Evolutionary conservation across 2,888 invertebrate species (phyloP), one percentile per base, ranked within the genome.

Genomic region (Habroteleia sp.): DNA sequence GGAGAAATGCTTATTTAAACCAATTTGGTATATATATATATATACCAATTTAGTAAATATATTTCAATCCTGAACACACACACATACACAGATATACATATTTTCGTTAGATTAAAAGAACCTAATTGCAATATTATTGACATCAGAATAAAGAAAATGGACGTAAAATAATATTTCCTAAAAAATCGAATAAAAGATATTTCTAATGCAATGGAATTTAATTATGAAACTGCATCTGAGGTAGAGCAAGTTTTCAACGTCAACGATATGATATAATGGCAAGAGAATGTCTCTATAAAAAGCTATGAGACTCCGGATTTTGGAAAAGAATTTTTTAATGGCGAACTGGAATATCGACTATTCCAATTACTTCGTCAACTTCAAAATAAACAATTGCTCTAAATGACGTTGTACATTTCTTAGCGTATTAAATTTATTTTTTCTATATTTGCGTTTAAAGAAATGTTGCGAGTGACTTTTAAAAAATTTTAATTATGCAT

Each of bases 401-500:
- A n/a, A n/a, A n/a, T n/a, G n/a, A n/a, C n/a, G n/a, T n/a, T n/a
- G n/a, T n/a, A n/a, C n/a, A n/a, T n/a, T n/a, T n/a, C n/a, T n/a
- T n/a, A n/a, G n/a, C n/a, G n/a, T n/a, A n/a, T n/a, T n/a, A n/a
- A n/a, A n/a, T n/a, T n/a, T n/a, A n/a, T n/a, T n/a, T n/a, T n/a
- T n/a, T n/a, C n/a, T n/a, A n/a, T n/a, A n/a, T n/a, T n/a, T n/a
- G n/a, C n/a, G n/a, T n/a, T n/a, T n/a, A n/a, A n/a, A n/a, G n/a
- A n/a, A n/a, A n/a, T n/a, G n/a, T n/a, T 5, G 31, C 17, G 1
- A 17, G 39, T 44, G 29, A 58, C 37, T 46, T 37, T 16, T n/a
- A 5, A 35, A 37, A 29, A 50, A 33, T 48, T 46, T 63, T 63
- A 42, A 63, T 52, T 52, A 42, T 41, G 4, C 20, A 27, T 41